Percentiles rank a stretch among this genome's conserved stretches.
phyloP scores from a whole-genome alignment of 2,797 vertebrate species.

The Eulemur coronatus region DNA sequence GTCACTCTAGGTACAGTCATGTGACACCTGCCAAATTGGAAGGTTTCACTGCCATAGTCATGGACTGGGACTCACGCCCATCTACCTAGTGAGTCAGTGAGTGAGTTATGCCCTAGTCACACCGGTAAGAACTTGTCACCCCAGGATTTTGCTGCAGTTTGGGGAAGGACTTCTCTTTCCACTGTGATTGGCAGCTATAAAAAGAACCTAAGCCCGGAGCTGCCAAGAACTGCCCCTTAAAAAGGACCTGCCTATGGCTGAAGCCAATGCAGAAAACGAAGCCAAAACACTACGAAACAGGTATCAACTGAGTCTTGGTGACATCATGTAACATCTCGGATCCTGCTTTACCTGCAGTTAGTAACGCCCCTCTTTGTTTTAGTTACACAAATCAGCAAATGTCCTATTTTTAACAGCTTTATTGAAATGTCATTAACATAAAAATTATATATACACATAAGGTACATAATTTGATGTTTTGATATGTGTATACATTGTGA shows the following conservation, averaged over 20 bases:
- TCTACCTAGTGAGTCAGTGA: background rate
- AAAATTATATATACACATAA: background rate
- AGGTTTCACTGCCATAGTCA: accelerated
- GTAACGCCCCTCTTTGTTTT: background rate
- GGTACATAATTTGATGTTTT: background rate
- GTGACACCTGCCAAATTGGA: background rate
- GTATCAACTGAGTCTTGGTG: accelerated
- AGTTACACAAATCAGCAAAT: background rate
- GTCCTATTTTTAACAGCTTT: background rate
- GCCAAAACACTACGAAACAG: background rate
- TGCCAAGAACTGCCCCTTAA: background rate
- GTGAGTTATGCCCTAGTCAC: background rate
- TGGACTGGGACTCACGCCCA: background rate
- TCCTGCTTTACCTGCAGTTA: background rate
- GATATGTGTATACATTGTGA: background rate
- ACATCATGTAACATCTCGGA: background rate
- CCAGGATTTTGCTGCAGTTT: background rate
- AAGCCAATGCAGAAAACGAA: background rate
- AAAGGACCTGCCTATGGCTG: background rate
- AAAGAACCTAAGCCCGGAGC: background rate
- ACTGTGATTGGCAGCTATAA: background rate
- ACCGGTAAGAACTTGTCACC: background rate
- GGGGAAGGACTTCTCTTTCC: background rate
- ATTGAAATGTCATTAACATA: background rate
- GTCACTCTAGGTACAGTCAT: accelerated